Evolutionary conservation across 2,888 invertebrate genomes (phyloP), one percentile per base, ranked within the genome.

Genomic region (Ashinkailepas kermadecensis): DNA sequence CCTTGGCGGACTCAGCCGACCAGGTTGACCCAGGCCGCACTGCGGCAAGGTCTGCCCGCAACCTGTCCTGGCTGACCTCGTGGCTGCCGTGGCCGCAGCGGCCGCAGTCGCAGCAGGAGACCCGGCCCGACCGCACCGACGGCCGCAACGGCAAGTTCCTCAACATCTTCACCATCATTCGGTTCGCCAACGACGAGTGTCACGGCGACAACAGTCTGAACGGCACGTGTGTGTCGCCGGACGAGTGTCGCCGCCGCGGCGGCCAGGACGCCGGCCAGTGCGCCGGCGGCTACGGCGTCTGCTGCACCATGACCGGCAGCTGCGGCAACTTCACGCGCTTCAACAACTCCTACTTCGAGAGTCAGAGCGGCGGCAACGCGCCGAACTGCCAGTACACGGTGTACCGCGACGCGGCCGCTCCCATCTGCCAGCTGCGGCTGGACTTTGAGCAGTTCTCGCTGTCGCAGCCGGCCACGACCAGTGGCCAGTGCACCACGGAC

Each of bases 401-500:
- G 57, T 78, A 78, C 58, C 78, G 78, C 12, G 78, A 78, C 23
- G 23, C 78, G n/a, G 21, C 21, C 11, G 78, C 78, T n/a, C 58
- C 21, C 83, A 89, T 94, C 21, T 89, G 89, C 84, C 94, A 94
- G 87, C 88, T 94, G 85, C 88, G 92, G 67, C 87, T 94, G 81
- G 93, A 93, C 86, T 92, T 93, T 84, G 86, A 90, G 15, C 90
- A 89, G 87, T 91, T 94, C 86, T 9, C 15, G 8, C 64, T 83
- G 39, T 59, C 80, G 10, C 81, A 81, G 81, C 82, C 82, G 65
- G 81, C 81, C 56, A 13, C 57, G 12, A 23, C 9, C 57, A 78
- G 70, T 13, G 93, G 93, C 0, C 90, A 90, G 23, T 94, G 94
- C 85, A 87, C 90, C 67, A 89, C 91, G 62, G 94, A 94, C 86